phyloP scores from a whole-genome alignment of 2,113 vertebrate genomes.

The Phycodurus eques region DNA sequence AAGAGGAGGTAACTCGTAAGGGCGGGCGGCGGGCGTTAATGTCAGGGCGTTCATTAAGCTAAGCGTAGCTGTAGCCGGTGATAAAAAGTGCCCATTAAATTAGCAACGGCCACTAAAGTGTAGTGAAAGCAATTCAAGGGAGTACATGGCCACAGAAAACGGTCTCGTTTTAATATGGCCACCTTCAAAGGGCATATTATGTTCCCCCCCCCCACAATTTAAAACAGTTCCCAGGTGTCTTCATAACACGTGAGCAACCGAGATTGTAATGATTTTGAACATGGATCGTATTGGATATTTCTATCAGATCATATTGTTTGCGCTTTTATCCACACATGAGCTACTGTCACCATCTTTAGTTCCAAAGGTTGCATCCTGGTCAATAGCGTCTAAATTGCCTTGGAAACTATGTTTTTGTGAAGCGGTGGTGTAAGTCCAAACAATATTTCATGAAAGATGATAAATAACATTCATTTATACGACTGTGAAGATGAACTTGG shows the following conservation, averaged over 20 bases:
- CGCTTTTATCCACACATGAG: too few species aligned
- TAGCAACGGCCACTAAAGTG: slow-evolving; percentile 39
- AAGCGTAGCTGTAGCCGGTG: slow-evolving; percentile 41
- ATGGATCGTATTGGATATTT: too few species aligned
- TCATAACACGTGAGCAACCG: slow-evolving; percentile 1
- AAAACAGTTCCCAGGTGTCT: neutral
- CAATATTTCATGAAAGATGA: too few species aligned
- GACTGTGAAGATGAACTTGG: too few species aligned
- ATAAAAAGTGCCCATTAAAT: slow-evolving; percentile 53
- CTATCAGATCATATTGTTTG: neutral
- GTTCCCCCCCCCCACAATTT: neutral
- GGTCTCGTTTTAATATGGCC: neutral
- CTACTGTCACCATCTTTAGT: too few species aligned
- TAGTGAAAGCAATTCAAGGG: slow-evolving; percentile 29
- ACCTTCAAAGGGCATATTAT: neutral
- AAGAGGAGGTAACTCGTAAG: slow-evolving; percentile 19
- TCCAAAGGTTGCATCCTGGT: neutral
- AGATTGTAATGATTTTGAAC: neutral
- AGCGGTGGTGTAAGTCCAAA: too few species aligned
- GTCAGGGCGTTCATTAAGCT: slow-evolving; percentile 56
- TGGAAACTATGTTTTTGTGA: too few species aligned
- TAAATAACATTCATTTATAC: too few species aligned
- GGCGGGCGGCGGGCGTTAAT: slow-evolving; percentile 36
- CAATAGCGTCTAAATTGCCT: neutral
- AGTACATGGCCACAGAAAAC: slow-evolving; percentile 10